Evolutionary conservation across 1,140 invertebrate species (phyloP).

Genomic region (Hypothenemus hampei): DNA sequence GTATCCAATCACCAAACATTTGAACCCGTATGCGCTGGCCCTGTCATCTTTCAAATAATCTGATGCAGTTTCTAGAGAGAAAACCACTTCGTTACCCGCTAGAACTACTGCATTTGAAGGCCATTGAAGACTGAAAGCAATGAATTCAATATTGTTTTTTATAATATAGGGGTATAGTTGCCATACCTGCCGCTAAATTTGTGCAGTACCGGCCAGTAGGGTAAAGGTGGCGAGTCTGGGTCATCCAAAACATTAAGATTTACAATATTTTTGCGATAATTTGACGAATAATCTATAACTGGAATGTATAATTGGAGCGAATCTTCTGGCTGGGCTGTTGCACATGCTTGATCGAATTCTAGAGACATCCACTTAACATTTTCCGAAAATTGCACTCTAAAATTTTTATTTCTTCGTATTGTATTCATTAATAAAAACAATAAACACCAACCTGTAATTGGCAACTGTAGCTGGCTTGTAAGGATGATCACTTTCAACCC

Average conservation of each 20-base stretch:
- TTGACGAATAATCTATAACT: constrained; percentile 26
- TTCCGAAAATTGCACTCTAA: constrained; percentile 80
- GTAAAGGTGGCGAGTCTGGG: constrained; percentile 38
- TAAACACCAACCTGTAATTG: constrained; percentile 65
- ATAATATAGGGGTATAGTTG: background rate
- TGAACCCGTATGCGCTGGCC: constrained; percentile 81
- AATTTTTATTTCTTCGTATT: no score
- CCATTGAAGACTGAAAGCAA: constrained; percentile 66
- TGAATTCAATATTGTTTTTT: background rate
- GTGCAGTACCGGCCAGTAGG: constrained; percentile 68
- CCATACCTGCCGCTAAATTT: constrained; percentile 50
- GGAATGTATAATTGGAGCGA: constrained; percentile 83
- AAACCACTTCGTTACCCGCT: constrained; percentile 91
- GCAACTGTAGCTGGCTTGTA: constrained; percentile 87
- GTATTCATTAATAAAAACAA: background rate
- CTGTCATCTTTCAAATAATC: constrained; percentile 93
- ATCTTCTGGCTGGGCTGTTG: constrained; percentile 92
- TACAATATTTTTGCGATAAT: background rate
- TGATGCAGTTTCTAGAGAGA: constrained; percentile 91
- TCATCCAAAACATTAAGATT: no score
- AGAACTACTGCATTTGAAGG: constrained; percentile 80
- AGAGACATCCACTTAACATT: constrained; percentile 86
- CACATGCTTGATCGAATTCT: constrained; percentile 89
- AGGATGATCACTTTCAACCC: constrained; percentile 95
- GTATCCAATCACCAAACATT: constrained; percentile 87